Percentiles rank a stretch among this genome's conserved stretches.
Conservation (phyloP, 2,113 vertebrate species). For the Hydrolagus affinis region DNA sequence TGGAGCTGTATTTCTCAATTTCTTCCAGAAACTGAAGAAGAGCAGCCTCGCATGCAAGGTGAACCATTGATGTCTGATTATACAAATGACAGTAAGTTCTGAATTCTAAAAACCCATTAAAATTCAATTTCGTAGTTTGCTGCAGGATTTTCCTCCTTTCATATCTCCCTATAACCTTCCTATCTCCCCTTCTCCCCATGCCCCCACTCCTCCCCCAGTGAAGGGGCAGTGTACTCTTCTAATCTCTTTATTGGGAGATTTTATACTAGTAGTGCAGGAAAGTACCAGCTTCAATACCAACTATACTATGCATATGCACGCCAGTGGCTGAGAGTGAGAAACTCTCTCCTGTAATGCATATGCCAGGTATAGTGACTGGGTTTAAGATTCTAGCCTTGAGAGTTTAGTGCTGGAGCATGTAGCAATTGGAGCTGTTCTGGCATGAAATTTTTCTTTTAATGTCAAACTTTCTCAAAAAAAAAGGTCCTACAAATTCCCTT, state of each 20-base stretch:
- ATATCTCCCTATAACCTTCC: no score
- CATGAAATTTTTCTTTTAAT: no score
- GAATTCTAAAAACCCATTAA: background rate
- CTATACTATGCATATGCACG: background rate
- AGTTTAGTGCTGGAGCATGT: background rate
- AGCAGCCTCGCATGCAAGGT: slow-evolving; percentile 16
- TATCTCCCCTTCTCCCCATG: no score
- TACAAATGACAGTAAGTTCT: slow-evolving; percentile 29
- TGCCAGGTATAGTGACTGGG: background rate
- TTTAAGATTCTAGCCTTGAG: background rate
- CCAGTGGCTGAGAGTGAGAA: background rate
- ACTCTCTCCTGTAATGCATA: background rate
- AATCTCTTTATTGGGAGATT: no score
- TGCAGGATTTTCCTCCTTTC: background rate
- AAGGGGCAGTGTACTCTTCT: background rate
- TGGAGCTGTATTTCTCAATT: background rate
- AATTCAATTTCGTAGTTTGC: background rate
- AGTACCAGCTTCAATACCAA: background rate
- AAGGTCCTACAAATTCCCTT: no score
- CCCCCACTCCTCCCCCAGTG: no score
- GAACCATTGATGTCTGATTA: slow-evolving; percentile 28
- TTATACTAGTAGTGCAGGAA: background rate
- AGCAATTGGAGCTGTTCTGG: no score
- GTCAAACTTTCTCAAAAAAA: no score
- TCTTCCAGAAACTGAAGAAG: slow-evolving; percentile 29